phyloP scores from a whole-genome alignment of 2,113 vertebrate genomes.

The Eubucco bourcierii region DNA sequence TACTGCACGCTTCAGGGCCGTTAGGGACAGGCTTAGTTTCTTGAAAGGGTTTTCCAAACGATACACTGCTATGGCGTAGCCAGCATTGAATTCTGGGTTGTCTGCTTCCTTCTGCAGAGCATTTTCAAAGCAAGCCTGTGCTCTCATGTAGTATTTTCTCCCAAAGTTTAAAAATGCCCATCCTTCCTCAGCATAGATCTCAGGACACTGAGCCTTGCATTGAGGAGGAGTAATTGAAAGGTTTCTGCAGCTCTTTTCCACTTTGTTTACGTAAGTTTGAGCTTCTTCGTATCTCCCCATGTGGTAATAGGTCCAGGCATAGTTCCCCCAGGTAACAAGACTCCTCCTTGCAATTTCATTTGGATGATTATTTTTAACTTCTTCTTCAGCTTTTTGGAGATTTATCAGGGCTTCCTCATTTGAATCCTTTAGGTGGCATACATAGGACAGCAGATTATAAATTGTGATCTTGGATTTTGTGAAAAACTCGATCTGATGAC shows the following conservation, averaged over 20 bases:
- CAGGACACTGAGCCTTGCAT: constrained; percentile 53
- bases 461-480: background rate
- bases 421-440: constrained; percentile 72
- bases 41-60: constrained; percentile 30
- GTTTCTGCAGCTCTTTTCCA: constrained; percentile 51
- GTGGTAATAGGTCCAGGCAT: constrained; percentile 80
- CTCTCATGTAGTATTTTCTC: constrained; percentile 56
- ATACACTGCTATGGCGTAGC: constrained; percentile 77
- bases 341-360: constrained; percentile 40
- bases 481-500: constrained; percentile 49
- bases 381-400: constrained; percentile 75
- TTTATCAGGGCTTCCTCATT: constrained; percentile 68
- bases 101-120: constrained; percentile 74
- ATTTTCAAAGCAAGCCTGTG: constrained; percentile 76
- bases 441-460: constrained; percentile 77
- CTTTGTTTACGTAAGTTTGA: constrained; percentile 67
- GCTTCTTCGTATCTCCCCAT: constrained; percentile 59
- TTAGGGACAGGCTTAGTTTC: background rate
- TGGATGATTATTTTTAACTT: constrained; percentile 2
- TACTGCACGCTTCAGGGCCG: constrained; percentile 67
- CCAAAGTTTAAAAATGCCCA: constrained; percentile 79
- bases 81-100: constrained; percentile 73
- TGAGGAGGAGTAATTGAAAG: background rate
- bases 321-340: constrained; percentile 81
- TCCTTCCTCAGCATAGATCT: constrained; percentile 77